Conservation (phyloP, 2,797 vertebrate genomes). For the Acanthopagrus latus region DNA sequence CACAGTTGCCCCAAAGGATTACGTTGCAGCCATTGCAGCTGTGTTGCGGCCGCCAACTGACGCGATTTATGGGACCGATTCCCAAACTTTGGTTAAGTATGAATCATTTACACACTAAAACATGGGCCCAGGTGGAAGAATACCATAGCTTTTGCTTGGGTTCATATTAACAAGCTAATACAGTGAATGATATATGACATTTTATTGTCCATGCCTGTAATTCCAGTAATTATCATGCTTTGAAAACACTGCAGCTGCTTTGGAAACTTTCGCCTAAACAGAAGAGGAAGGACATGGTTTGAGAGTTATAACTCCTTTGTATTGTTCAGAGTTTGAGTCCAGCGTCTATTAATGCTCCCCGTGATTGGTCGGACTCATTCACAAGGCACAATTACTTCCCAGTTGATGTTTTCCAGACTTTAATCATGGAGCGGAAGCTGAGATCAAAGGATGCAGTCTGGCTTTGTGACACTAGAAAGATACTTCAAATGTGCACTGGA, state of each 20-base stretch:
- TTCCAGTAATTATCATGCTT: neutral
- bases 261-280: neutral
- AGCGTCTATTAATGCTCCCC: neutral
- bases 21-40: no score
- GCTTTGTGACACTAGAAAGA: neutral
- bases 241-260: neutral
- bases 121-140: no score
- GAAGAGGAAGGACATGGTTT: neutral
- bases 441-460: slow-evolving; percentile 28
- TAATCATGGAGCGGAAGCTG: neutral
- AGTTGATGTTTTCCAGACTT: slow-evolving; percentile 43
- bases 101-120: no score
- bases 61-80: no score
- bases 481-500: neutral
- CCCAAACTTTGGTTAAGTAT: no score
- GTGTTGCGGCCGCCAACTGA: no score
- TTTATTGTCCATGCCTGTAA: no score
- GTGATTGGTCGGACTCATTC: neutral
- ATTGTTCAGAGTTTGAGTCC: slow-evolving; percentile 1
- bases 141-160: neutral
- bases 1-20: no score
- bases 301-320: neutral
- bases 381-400: neutral
- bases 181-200: neutral
- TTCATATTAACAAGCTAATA: neutral